These are phyloP conservation scores for Trachelus troglodyta DNA, from an alignment of 2,888 invertebrate species.

Conservation along the genomic window DNA sequence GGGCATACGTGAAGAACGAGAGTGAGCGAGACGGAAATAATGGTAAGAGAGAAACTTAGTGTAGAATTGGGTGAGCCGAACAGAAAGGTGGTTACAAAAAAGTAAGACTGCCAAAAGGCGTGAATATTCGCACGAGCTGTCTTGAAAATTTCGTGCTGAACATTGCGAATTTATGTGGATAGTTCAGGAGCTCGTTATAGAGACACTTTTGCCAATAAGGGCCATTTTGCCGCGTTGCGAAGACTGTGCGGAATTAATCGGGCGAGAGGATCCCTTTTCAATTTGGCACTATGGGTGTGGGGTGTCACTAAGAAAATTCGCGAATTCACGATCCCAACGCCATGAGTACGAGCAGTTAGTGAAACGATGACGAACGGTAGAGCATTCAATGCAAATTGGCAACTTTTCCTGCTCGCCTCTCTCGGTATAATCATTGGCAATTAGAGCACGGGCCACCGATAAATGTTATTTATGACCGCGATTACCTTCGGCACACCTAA, in stretches of 20 bases:
- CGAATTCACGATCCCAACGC: background rate
- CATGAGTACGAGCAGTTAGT: background rate
- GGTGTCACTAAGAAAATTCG: background rate
- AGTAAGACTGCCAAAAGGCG: slow-evolving; percentile 30
- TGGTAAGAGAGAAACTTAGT: background rate
- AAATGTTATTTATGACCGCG: slow-evolving; percentile 60
- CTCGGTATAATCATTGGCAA: slow-evolving; percentile 58
- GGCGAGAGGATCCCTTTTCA: background rate
- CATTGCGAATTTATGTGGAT: slow-evolving; percentile 49
- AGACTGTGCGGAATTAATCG: background rate
- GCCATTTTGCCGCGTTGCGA: background rate
- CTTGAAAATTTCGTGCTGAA: slow-evolving; percentile 47
- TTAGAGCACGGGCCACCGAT: slow-evolving; percentile 52
- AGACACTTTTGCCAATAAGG: background rate
- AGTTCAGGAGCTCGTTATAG: slow-evolving; percentile 3
- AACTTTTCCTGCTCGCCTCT: slow-evolving; percentile 44
- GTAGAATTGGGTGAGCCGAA: slow-evolving; percentile 4
- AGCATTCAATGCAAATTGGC: slow-evolving; percentile 53
- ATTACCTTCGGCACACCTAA: slow-evolving; percentile 58
- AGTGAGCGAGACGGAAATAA: background rate
- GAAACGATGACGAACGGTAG: slow-evolving; percentile 32
- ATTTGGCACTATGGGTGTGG: background rate
- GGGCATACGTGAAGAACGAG: background rate
- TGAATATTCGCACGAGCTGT: slow-evolving; percentile 54
- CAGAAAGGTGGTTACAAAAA: slow-evolving; percentile 26